Conservation (phyloP, 92 coral and sea anemone genomes). For the Parazoanthus swiftii region DNA sequence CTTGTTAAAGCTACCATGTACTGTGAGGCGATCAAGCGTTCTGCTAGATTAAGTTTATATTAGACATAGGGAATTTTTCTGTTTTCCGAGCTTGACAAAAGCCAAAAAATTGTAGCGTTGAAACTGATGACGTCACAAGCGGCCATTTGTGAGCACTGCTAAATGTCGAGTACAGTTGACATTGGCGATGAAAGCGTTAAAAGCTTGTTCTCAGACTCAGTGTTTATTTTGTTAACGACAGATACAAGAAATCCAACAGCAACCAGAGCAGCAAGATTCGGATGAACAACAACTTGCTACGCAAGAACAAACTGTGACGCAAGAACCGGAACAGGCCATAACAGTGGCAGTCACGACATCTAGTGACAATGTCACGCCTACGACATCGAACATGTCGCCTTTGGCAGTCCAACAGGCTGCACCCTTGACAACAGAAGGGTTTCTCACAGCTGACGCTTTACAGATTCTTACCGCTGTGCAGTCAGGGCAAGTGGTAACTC, state of each 20-base stretch:
- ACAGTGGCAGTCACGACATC: constrained; percentile 32
- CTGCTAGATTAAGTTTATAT: too few relatives aligned
- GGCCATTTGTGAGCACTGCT: too few relatives aligned
- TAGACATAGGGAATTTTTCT: too few relatives aligned
- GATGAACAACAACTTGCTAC: constrained; percentile 29
- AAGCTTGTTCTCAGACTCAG: not conserved
- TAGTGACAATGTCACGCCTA: constrained; percentile 17
- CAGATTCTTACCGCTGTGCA: constrained; percentile 37
- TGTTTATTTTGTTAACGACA: not conserved
- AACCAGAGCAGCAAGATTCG: constrained; percentile 22
- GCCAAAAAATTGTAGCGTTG: too few relatives aligned
- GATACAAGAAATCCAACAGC: constrained; percentile 38
- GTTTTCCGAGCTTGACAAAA: too few relatives aligned
- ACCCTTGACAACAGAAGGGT: constrained; percentile 35
- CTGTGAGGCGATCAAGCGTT: too few relatives aligned
- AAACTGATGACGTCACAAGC: too few relatives aligned
- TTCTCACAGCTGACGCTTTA: constrained; percentile 42
- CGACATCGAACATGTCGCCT: constrained; percentile 16
- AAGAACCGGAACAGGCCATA: constrained; percentile 23
- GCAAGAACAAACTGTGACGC: constrained; percentile 21
- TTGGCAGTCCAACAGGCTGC: constrained; percentile 11
- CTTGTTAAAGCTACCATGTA: too few relatives aligned
- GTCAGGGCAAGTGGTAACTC: constrained; percentile 37
- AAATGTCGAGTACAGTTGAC: too few relatives aligned
- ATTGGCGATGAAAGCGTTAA: not conserved